Evolutionary conservation across 2,113 vertebrate genomes (phyloP).

Genomic region (Smithornis capensis): DNA sequence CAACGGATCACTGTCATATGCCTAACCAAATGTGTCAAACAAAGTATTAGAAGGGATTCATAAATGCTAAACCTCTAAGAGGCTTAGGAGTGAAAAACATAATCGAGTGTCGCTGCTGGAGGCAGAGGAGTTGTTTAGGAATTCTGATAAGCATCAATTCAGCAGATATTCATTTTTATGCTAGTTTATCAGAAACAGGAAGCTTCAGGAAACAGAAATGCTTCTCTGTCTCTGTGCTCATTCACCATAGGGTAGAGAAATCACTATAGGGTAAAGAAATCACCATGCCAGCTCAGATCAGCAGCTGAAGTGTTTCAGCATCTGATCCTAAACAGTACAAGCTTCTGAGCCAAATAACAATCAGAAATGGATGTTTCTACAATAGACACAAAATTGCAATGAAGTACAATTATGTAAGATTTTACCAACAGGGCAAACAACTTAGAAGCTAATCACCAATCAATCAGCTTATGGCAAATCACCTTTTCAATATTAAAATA

Average conservation of each 20-base stretch:
- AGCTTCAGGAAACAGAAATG: neutral
- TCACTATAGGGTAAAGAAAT: neutral
- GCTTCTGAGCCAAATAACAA: neutral
- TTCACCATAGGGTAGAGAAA: neutral
- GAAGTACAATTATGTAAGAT: neutral
- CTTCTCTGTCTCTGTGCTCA: neutral
- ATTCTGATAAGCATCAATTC: constrained; percentile 34
- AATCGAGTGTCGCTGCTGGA: constrained; percentile 21
- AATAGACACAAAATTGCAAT: neutral
- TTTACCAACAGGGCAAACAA: neutral
- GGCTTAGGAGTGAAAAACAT: constrained; percentile 50
- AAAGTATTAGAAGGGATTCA: constrained; percentile 32
- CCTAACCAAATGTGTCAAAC: constrained; percentile 48
- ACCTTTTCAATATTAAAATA: neutral
- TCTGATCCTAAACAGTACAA: neutral
- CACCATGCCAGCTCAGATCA: neutral
- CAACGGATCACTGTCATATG: constrained; percentile 23
- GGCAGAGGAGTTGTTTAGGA: constrained; percentile 44
- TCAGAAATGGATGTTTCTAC: neutral
- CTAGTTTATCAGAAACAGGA: constrained; percentile 1
- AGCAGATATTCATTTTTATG: constrained; percentile 1
- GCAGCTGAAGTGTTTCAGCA: neutral
- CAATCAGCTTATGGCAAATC: neutral
- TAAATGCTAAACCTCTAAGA: constrained; percentile 55
- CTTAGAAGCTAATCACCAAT: neutral